Base-by-base conservation (phyloP, 1,140 invertebrate species). In the Ceratosolen fusciceps region DNA sequence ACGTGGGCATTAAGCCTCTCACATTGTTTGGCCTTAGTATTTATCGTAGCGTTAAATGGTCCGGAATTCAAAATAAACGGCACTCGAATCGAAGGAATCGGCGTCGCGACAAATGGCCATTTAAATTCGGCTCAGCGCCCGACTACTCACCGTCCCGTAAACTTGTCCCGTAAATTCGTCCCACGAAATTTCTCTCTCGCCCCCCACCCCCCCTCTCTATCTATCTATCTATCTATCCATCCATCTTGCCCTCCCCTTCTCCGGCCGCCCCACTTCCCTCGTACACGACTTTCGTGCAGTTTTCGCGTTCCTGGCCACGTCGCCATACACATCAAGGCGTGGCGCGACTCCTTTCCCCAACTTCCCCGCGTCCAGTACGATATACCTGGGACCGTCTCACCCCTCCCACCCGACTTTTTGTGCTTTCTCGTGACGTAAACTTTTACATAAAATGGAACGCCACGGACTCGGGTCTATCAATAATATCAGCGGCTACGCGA, bases 341-440 rank as follows among this genome's bases (percentile, higher is more conserved):
- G 54, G 49, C 52, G 65, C 9, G 52, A 2, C 31, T 12, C 62
- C 9, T 76, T 68, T 76, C 39, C 21, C 58, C 37, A 39, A 47
- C 39, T 75, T 75, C 58, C n/a, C n/a, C 39, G 49, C 3, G 12
- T 31, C 31, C 0, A 34, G 31, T 24, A 26, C 49, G 49, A 19
- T 54, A 31, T 73, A 1, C 31, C 37, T 1, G 7, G 5, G 24
- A 21, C 67, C 9, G 12, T 29, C 12, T 49, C 67, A 1, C 72
- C 21, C 62, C 19, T 5, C 29, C 56, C 29, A 24, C 56, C 5
- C 29, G 1, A 29, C 67, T 47, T 39, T 43, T 43, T 26, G n/a
- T 5, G n/a, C 43, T 67, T 65, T 67, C 75, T 58, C 54, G 54
- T 78, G 76, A 78, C 76, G 76, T 78, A 78, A 78, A 70, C 68